Percentiles rank a stretch among this genome's conserved stretches.
Conservation (phyloP, 1,140 invertebrate genomes). For the Trichonephila inaurata region DNA sequence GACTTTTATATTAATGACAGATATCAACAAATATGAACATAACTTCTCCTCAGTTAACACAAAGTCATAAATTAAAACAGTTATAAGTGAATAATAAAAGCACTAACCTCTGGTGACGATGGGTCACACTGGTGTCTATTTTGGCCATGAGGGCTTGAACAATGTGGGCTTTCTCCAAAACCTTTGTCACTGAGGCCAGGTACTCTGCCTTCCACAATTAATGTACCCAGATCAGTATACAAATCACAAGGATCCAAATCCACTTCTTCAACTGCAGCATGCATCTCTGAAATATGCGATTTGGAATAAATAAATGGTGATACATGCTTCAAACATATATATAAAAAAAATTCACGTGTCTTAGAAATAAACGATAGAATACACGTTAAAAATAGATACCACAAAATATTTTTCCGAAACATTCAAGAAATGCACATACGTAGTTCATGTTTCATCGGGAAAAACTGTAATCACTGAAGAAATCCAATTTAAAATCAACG, state of each 20-base stretch:
- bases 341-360: too few relatives aligned
- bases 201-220: conserved; percentile 86
- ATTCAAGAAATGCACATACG: background rate
- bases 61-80: too few relatives aligned
- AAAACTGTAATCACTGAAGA: background rate
- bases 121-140: conserved; percentile 83
- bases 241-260: conserved; percentile 84
- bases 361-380: background rate
- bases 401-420: background rate
- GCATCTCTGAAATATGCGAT: conserved; percentile 76
- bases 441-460: background rate
- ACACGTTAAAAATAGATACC: background rate
- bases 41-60: too few relatives aligned
- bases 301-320: background rate
- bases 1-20: too few relatives aligned
- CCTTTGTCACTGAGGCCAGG: conserved; percentile 84
- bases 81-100: background rate
- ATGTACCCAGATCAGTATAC: conserved; percentile 84
- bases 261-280: conserved; percentile 80
- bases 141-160: conserved; percentile 79
- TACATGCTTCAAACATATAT: too few relatives aligned
- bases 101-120: conserved; percentile 83
- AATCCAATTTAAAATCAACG: background rate
- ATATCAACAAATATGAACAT: too few relatives aligned
- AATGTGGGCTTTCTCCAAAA: conserved; percentile 88